Evolutionary conservation across 2,888 invertebrate species (phyloP).

Genomic region (Rhodophaea formosa): DNA sequence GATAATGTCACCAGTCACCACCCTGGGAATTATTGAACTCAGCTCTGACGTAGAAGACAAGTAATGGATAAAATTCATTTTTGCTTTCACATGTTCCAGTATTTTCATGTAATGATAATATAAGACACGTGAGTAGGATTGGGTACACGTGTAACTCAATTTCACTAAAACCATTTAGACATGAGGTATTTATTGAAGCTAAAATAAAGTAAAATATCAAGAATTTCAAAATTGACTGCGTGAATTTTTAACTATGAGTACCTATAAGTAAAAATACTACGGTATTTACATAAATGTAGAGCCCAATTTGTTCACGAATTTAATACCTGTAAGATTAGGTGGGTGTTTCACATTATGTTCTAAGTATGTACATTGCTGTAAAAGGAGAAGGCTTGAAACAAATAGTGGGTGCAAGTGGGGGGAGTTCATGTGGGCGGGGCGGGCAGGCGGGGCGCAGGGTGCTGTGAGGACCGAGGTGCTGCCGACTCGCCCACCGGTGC

Average conservation of each 20-base stretch:
- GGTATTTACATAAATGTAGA: no score
- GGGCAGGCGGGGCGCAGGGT: constrained; percentile 73
- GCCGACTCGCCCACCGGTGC: constrained; percentile 62
- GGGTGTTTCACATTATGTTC: background rate
- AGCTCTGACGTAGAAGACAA: constrained; percentile 3
- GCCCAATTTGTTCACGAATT: no score
- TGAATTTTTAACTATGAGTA: no score
- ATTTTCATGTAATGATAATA: background rate
- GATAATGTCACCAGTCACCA: constrained; percentile 40
- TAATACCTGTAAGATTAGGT: no score
- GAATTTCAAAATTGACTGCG: no score
- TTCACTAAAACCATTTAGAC: no score
- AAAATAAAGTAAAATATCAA: no score
- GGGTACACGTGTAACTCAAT: background rate
- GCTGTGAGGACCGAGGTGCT: constrained; percentile 56
- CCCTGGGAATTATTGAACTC: constrained; percentile 43
- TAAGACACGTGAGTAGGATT: background rate
- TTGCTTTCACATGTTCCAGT: background rate
- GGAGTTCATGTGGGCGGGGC: constrained; percentile 61
- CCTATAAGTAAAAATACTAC: no score
- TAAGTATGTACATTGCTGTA: background rate
- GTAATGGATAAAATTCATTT: background rate
- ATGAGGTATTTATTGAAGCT: no score
- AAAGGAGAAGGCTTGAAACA: constrained; percentile 25
- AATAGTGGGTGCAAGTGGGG: constrained; percentile 58